A percentile compares a stretch with the other conserved stretches of the same genome.
Evolutionary conservation across 1,140 invertebrate species (phyloP).

Genomic region (Batillaria attramentaria): DNA sequence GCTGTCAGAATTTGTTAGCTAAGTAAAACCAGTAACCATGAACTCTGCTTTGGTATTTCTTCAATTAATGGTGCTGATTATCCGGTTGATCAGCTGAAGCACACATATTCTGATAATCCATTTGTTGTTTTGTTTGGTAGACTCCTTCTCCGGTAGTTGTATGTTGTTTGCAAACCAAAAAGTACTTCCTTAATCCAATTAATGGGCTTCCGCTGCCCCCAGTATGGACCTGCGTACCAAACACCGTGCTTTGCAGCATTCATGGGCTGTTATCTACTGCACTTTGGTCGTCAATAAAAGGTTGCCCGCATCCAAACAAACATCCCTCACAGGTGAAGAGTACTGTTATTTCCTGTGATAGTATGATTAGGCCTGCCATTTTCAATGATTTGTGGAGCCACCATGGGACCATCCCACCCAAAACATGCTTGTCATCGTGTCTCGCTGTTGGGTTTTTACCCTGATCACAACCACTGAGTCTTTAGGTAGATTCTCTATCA

Average conservation of each 20-base stretch:
- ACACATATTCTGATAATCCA: background rate
- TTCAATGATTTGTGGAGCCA: no score
- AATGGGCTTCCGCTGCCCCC: background rate
- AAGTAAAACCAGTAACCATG: background rate
- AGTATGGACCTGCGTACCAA: background rate
- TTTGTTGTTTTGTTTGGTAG: background rate
- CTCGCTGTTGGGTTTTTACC: no score
- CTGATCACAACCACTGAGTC: no score
- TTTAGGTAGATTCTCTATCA: no score
- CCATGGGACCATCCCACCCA: no score
- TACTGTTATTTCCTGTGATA: no score
- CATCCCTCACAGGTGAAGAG: background rate
- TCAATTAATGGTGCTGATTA: no score
- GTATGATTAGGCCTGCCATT: no score
- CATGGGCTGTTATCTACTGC: no score
- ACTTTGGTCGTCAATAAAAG: background rate
- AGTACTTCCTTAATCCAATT: background rate
- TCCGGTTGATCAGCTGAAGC: background rate
- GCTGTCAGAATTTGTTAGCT: background rate
- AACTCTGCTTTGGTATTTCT: background rate
- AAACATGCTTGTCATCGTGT: no score
- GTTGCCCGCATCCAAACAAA: background rate
- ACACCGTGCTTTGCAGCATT: background rate
- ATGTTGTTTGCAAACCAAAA: background rate
- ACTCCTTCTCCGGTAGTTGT: background rate